Evolutionary conservation across 2,797 vertebrate genomes (phyloP), one percentile per base, ranked within the genome.

Genomic region (Poecile montanus): DNA sequence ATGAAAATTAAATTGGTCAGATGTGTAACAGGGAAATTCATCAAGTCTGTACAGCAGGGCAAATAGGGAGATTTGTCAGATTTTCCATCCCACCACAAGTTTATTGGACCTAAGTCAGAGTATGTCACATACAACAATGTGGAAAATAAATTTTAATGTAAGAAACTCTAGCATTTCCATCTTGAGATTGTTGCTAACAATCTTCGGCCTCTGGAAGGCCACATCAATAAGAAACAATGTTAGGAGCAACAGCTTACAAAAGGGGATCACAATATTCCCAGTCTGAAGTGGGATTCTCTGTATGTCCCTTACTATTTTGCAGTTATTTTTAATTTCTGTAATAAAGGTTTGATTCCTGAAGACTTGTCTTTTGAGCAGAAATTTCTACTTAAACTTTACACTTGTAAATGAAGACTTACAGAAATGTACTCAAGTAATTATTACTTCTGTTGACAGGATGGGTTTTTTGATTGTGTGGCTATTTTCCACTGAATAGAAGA

Each of bases 1-100:
- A 47, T 67, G 80, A 85, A 80, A 96, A 79, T 19, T 18, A 25
- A 66, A 66, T 51, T 60, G 45, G 91, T 40, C 48, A 92, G 54
- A 30, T 75, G n/a, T 4, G 1, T 74, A 45, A 57, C 4, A 6
- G 15, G 53, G 44, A 85, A 77, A 57, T 5, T 32, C 3, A 79
- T 22, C 10, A 23, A 29, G 40, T n/a, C 36, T 66, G 36, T 16
- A 27, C 3, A 51, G 67, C 10, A 68, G 78, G 32, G 27, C 10
- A 63, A 66, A 36, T 36, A 54, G n/a, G 22, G 40, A 83, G 14
- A 56, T 60, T 38, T 48, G 29, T 29, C 42, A 70, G 23, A 23
- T 16, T 61, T 77, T 75, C 45, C 51, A 40, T 29, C n/a, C 32
- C 4, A 19, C 66, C 44, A 38, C 50, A 60, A 74, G 21, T 34